These are phyloP conservation scores for Albula glossodonta DNA, from an alignment of 2,113 vertebrate species.

Conservation along the genomic window DNA sequence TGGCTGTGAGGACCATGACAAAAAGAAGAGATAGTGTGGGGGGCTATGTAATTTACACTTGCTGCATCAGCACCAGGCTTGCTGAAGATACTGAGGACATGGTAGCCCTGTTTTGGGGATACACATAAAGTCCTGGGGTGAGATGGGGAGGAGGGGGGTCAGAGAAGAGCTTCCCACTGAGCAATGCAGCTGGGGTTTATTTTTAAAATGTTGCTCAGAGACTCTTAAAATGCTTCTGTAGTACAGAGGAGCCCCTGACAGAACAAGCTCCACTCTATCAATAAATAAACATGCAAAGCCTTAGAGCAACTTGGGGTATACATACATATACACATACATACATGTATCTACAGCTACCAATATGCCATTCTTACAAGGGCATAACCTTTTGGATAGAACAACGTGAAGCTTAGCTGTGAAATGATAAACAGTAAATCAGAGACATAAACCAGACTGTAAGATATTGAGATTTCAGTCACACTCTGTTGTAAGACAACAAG, in stretches of 20 bases:
- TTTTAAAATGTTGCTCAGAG: slow-evolving; percentile 2
- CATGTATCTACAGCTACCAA: too few species aligned
- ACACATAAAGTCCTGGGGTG: neutral
- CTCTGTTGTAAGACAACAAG: too few species aligned
- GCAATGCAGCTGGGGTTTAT: neutral
- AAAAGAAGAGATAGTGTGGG: neutral
- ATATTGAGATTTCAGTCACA: too few species aligned
- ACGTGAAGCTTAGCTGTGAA: too few species aligned
- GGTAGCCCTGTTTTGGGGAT: neutral
- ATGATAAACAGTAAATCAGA: too few species aligned
- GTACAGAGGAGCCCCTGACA: neutral
- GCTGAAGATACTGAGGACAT: neutral
- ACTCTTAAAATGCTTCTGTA: neutral
- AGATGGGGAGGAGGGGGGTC: neutral
- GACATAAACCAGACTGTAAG: too few species aligned
- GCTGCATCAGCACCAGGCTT: neutral
- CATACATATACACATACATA: too few species aligned
- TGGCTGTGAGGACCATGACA: too few species aligned
- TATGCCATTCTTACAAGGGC: too few species aligned
- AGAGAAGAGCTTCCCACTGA: neutral
- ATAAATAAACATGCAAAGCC: too few species aligned
- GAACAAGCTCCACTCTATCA: too few species aligned
- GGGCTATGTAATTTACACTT: neutral
- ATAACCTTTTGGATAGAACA: too few species aligned
- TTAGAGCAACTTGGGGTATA: neutral